Evolutionary conservation across 2,797 vertebrate species (phyloP).

Genomic region (Melanogrammus aeglefinus): DNA sequence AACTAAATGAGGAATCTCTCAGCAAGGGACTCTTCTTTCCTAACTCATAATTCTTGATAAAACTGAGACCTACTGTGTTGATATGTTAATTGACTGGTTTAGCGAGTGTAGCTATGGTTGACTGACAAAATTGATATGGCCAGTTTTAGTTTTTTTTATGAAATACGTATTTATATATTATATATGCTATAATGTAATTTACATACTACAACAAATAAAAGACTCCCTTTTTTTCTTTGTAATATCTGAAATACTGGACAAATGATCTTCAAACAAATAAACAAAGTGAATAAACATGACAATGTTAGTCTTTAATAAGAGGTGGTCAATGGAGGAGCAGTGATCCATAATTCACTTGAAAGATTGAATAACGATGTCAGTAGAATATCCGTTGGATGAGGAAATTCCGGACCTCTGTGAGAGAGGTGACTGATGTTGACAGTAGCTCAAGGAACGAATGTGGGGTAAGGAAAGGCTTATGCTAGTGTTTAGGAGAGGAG

Average conservation of each 20-base stretch:
- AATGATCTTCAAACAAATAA: constrained; percentile 43
- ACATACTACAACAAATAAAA: constrained; percentile 74
- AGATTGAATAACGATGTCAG: constrained; percentile 50
- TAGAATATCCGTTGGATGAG: constrained; percentile 67
- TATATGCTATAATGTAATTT: constrained; percentile 52
- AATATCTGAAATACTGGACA: constrained; percentile 63
- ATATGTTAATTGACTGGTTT: constrained; percentile 40
- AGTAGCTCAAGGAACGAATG: constrained; percentile 80
- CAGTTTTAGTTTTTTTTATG: constrained; percentile 24
- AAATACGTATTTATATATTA: constrained; percentile 21
- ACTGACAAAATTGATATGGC: constrained; percentile 59
- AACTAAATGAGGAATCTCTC: constrained; percentile 42
- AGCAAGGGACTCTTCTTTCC: constrained; percentile 38
- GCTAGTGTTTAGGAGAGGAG: constrained; percentile 78
- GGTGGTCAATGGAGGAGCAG: constrained; percentile 67
- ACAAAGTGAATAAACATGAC: constrained; percentile 42
- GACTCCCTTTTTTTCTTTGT: constrained; percentile 65
- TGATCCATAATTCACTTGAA: constrained; percentile 68
- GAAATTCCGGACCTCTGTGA: constrained; percentile 70
- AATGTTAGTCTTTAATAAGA: constrained; percentile 39
- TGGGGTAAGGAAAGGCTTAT: constrained; percentile 79
- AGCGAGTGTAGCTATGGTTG: constrained; percentile 62
- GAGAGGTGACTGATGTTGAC: constrained; percentile 80
- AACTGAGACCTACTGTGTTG: constrained; percentile 47
- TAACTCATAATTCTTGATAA: constrained; percentile 29